Base-by-base conservation (phyloP, 2,113 vertebrate genomes). In the Micronycteris hirsuta region DNA sequence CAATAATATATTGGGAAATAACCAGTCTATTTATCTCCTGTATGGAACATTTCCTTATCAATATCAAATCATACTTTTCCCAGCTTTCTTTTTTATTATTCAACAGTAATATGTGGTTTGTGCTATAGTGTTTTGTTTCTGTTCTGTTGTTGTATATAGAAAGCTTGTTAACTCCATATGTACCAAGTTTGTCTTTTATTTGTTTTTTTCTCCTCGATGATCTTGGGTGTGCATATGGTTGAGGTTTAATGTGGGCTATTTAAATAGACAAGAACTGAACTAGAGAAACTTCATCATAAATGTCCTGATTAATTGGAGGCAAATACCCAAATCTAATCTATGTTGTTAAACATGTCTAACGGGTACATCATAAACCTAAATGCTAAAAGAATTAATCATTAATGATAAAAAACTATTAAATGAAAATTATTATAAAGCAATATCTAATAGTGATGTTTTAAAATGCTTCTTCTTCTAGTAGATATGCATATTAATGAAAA, bases 391-490 rank as follows among this genome's bases (percentile, higher is more conserved):
- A 80, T 28, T 73, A 47, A 85, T 74, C n/a, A 85, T 68, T 58
- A 87, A 47, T 45, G n/a, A n/a, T 63, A 63, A 61, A n/a, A 41
- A 38, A 77, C 47, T 8, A 65, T 89, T 56, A 87, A 65, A 76
- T 80, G 10, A 90, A 94, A 78, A 85, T 94, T 77, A 87, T 16
- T 93, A 84, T 36, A 93, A 84, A 81, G 28, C 24, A 86, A 17
- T 82, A n/a, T 45, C 45, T 78, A 86, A 63, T 33, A 54, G 33
- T 31, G 16, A 77, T 73, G 33, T 11, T 87, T 94, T n/a, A 89
- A 89, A 71, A 24, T 65, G 5, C 31, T 80, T 71, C 16, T 73
- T 89, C 17, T 73, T 93, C 58, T 22, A 45, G 4, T 61, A 96
- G n/a, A 33, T 28, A 71, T 41, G 20, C 43, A 83, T 61, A 89